These are phyloP conservation scores for Euclidia mi DNA, from an alignment of 2,888 invertebrate species.

Conservation along the genomic window DNA sequence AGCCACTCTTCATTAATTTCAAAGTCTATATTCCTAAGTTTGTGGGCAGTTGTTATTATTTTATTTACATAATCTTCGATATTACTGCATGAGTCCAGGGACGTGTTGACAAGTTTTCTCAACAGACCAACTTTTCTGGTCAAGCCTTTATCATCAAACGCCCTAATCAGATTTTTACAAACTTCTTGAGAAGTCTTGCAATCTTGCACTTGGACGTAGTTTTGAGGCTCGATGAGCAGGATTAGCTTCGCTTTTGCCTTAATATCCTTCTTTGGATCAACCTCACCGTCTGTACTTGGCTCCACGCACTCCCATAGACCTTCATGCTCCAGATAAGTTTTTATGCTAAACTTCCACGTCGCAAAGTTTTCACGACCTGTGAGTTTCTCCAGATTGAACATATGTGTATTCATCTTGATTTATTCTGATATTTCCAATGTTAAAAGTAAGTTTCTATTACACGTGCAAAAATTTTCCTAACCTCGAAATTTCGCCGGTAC, in stretches of 20 bases:
- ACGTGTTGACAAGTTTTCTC: slow-evolving; percentile 18
- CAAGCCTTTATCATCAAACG: slow-evolving; percentile 35
- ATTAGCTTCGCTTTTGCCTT: too few species aligned
- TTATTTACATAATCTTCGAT: too few species aligned
- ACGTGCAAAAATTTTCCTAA: too few species aligned
- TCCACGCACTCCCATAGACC: slow-evolving; percentile 24
- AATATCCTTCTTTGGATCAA: slow-evolving; percentile 23
- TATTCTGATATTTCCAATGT: too few species aligned
- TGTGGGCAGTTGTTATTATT: too few species aligned
- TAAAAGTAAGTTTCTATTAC: too few species aligned
- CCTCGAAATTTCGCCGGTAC: slow-evolving; percentile 26
- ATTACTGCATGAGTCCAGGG: slow-evolving; percentile 35
- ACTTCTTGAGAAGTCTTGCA: slow-evolving; percentile 37
- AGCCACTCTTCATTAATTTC: too few species aligned
- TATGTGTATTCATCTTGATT: too few species aligned
- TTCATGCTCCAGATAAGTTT: slow-evolving; percentile 24
- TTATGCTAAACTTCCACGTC: too few species aligned
- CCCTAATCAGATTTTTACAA: slow-evolving; percentile 31
- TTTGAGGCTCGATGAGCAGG: slow-evolving; percentile 26
- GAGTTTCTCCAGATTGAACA: too few species aligned
- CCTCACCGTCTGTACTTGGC: slow-evolving; percentile 1
- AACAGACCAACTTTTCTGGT: slow-evolving; percentile 32
- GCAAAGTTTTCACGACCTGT: too few species aligned
- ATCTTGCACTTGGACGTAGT: slow-evolving; percentile 40
- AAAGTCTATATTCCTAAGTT: too few species aligned